Evolutionary conservation across 2,888 invertebrate genomes (phyloP).

Genomic region (Hemistola chrysoprasaria): DNA sequence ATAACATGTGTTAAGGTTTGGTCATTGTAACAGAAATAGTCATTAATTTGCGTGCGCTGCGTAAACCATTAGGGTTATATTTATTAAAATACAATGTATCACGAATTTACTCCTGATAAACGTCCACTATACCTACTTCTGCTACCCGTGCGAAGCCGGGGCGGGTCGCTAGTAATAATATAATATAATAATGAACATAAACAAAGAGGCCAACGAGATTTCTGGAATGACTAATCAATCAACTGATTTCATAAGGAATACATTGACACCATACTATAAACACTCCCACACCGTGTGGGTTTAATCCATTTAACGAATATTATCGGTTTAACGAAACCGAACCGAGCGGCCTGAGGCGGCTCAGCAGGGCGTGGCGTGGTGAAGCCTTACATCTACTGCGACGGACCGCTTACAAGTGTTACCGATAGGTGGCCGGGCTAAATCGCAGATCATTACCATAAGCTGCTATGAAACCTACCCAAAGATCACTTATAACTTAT

Average conservation of each 20-base stretch:
- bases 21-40: too few species aligned
- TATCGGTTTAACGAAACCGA: conserved; percentile 56
- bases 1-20: too few species aligned
- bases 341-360: conserved; percentile 10
- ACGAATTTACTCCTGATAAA: too few species aligned
- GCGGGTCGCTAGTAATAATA: too few species aligned
- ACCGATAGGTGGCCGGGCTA: conserved; percentile 30
- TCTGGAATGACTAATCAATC: neutral
- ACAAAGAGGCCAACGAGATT: neutral
- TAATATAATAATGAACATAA: too few species aligned
- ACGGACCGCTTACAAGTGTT: conserved; percentile 58
- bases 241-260: conserved; percentile 7
- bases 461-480: conserved; percentile 39
- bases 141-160: too few species aligned
- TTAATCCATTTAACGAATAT: conserved; percentile 70
- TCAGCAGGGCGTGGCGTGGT: conserved; percentile 27
- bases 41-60: too few species aligned
- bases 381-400: conserved; percentile 62
- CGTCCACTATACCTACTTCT: too few species aligned
- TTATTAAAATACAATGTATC: too few species aligned
- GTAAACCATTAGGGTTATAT: too few species aligned
- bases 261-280: conserved; percentile 5
- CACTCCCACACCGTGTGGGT: conserved; percentile 30
- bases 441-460: conserved; percentile 41
- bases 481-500: conserved; percentile 18